Evolutionary conservation across 2,888 invertebrate genomes (phyloP), one percentile per base, ranked within the genome.

Genomic region (Frankliniella fusca): DNA sequence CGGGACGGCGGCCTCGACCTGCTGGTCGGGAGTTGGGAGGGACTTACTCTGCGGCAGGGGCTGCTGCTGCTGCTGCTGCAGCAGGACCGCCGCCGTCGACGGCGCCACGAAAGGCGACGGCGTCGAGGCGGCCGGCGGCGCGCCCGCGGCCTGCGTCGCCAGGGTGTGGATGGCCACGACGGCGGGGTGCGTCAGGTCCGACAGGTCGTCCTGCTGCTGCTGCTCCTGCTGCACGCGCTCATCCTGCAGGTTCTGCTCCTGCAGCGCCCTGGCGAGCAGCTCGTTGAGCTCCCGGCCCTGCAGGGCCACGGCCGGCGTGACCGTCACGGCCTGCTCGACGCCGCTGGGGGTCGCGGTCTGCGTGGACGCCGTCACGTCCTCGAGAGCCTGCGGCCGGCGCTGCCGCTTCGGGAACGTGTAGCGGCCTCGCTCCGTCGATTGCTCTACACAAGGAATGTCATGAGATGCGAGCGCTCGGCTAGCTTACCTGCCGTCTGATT

Each of bases 111-210:
- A 80, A n/a, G 80, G 80, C 50, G 81, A 80, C 70, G 65, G 82
- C 82, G 84, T 81, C 20, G 83, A 82, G 12, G 85, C 81, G 18
- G 81, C 81, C 48, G 84, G 84, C 23, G 84, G 85, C n/a, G 83
- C 84, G 82, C 65, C 83, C 79, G 48, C 83, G 82, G 80, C 70
- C 28, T 80, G 79, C 9, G 87, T 86, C 27, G 86, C 85, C 80
- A 87, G 83, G 80, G 86, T 84, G 83, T 86, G 85, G 83, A 86
- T 85, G 83, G 86, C 85, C 18, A 85, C 86, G 61, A 86, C 86
- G 80, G 86, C 86, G n/a, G 86, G 85, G 82, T 86, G 85, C 20
- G 86, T 86, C 61, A 87, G 83, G 81, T 86, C 86, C 15, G 86
- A 85, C n/a, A 85, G 81, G 20, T 76, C 70, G 23, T 76, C 70